Evolutionary conservation across 2,888 invertebrate genomes (phyloP), one percentile per base, ranked within the genome.

Genomic region (Strigamia crassipes): DNA sequence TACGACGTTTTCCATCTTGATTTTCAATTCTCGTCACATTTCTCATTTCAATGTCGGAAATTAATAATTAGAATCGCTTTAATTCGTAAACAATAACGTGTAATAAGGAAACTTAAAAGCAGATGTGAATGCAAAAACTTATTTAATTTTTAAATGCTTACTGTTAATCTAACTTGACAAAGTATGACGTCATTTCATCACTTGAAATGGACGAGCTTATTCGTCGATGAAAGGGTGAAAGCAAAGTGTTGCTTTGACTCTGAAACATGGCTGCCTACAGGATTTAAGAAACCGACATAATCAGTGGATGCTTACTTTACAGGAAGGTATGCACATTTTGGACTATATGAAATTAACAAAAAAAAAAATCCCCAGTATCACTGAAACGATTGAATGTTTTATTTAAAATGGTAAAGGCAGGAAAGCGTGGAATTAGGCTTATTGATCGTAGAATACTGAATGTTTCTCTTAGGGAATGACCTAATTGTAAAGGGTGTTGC

Each of bases 401-500:
- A 61, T 61, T 10, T 61, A 1, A 12, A 23, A 23, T 6, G 21
- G 9, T 61, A 61, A 61, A 61, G 10, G 46, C 23, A 8, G 61
- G 5, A 18, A 21, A 18, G 21, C 61, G 13, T 61, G 21, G 61
- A 61, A 61, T 61, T 61, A 61, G 61, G 61, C 61, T 61, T 61
- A 61, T 61, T 61, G 61, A 61, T 61, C 23, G 61, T 61, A 61
- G 23, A 61, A 61, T 61, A 10, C 23, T 61, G 21, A 9, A 23
- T 61, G 61, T 18, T 61, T 61, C 61, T 61, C 61, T n/a, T 61
- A 61, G 61, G 21, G 23, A 61, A 61, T 61, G 61, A 61, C 61
- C 61, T 61, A 61, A 61, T 61, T 61, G 61, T 21, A 23, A 61
- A 61, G 61, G 61, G 61, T 61, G 61, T 61, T 61, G 61, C 61